These are phyloP conservation scores for Zalophus californianus DNA, from an alignment of 2,797 vertebrate species.

Conservation along the genomic window DNA sequence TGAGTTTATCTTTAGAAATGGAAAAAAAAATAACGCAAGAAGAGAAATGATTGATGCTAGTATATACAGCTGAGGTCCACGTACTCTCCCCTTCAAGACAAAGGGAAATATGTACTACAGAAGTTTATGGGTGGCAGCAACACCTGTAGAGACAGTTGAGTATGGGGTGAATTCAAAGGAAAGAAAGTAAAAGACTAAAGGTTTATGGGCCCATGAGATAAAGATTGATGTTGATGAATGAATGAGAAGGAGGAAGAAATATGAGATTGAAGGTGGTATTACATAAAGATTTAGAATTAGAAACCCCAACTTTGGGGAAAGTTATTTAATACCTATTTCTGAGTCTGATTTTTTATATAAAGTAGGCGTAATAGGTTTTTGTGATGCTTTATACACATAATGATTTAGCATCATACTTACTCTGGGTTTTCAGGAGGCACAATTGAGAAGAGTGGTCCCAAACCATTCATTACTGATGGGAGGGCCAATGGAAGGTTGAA, in stretches of 20 bases:
- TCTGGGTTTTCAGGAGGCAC: background rate
- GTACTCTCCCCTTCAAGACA: background rate
- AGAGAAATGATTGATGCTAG: background rate
- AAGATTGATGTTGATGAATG: background rate
- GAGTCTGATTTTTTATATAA: background rate
- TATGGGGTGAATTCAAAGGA: background rate
- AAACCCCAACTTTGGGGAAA: background rate
- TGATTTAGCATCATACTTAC: background rate
- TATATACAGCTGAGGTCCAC: background rate
- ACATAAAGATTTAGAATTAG: background rate
- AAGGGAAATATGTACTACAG: background rate
- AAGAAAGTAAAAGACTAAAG: background rate
- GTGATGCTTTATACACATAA: background rate
- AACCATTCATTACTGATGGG: background rate
- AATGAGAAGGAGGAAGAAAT: background rate
- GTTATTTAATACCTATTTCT: background rate
- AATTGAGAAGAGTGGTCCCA: background rate
- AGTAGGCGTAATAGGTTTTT: background rate
- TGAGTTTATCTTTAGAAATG: constrained; percentile 46
- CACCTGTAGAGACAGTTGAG: background rate
- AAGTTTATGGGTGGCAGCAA: background rate
- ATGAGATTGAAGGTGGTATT: background rate
- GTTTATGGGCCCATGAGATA: background rate
- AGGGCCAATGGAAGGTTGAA: background rate
- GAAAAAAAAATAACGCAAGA: background rate